Conservation (phyloP, 2,888 invertebrate species). For the Plebejus anna region DNA sequence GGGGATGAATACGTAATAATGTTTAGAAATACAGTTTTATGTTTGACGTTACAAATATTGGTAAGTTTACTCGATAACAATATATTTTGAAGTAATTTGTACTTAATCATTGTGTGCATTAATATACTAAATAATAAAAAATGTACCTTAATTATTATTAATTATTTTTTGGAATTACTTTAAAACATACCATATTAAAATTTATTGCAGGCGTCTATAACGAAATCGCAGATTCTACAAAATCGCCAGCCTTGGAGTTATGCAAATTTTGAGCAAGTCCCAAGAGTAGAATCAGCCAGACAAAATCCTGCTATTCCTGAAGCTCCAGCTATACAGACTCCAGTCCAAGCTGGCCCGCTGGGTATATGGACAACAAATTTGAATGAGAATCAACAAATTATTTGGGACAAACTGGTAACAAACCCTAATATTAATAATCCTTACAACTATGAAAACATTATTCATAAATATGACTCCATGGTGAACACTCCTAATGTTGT, state of each 20-base stretch:
- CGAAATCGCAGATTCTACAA: slow-evolving; percentile 7
- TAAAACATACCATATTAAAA: too few species aligned
- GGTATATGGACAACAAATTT: background rate
- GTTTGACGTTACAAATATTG: slow-evolving; percentile 12
- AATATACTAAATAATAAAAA: background rate
- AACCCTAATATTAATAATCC: slow-evolving; percentile 4
- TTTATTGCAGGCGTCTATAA: slow-evolving; percentile 10
- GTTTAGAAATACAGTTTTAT: slow-evolving; percentile 16
- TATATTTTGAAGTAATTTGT: background rate
- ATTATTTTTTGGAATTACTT: too few species aligned
- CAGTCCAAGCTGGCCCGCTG: background rate
- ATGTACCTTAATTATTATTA: background rate
- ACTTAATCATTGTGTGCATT: background rate
- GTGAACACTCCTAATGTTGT: slow-evolving; percentile 43
- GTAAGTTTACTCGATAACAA: background rate
- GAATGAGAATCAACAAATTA: background rate
- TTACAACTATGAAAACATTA: slow-evolving; percentile 5
- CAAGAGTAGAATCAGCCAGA: background rate
- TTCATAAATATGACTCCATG: slow-evolving; percentile 21
- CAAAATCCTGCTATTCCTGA: background rate
- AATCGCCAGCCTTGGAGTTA: slow-evolving; percentile 18
- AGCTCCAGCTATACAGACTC: background rate
- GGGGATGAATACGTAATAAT: slow-evolving; percentile 11
- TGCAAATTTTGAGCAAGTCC: slow-evolving; percentile 3
- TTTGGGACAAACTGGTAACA: background rate